Evolutionary conservation across 2,113 vertebrate species (phyloP).

Genomic region (Eclectus roratus): DNA sequence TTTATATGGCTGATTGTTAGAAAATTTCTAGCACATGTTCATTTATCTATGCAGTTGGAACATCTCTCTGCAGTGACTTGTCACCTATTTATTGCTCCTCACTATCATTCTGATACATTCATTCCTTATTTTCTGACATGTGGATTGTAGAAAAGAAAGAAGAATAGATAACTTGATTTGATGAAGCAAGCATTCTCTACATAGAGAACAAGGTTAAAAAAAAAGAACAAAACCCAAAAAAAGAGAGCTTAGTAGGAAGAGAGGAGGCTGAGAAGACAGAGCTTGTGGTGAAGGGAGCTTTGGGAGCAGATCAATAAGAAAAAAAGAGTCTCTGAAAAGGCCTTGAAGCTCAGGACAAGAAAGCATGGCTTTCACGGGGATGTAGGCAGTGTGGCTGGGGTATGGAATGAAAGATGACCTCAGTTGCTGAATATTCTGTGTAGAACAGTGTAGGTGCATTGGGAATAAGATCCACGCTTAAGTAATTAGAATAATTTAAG

Average conservation of each 20-base stretch:
- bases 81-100: background rate
- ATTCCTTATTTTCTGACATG: background rate
- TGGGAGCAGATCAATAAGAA: background rate
- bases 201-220: background rate
- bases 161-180: background rate
- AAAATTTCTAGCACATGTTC: background rate
- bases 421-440: background rate
- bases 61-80: background rate
- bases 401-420: background rate
- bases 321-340: constrained; percentile 14
- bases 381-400: background rate
- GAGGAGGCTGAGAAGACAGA: background rate
- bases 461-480: background rate
- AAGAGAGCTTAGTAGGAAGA: background rate
- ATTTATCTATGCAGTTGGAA: background rate
- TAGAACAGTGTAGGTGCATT: background rate
- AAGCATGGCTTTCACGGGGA: background rate
- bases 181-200: background rate
- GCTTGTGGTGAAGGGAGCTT: background rate
- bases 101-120: background rate
- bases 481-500: background rate
- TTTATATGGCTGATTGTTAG: background rate
- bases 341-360: background rate
- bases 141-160: background rate
- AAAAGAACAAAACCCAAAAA: background rate